Base-by-base conservation (phyloP, 2,888 invertebrate species). In the Caenorhabditis zanzibari region DNA sequence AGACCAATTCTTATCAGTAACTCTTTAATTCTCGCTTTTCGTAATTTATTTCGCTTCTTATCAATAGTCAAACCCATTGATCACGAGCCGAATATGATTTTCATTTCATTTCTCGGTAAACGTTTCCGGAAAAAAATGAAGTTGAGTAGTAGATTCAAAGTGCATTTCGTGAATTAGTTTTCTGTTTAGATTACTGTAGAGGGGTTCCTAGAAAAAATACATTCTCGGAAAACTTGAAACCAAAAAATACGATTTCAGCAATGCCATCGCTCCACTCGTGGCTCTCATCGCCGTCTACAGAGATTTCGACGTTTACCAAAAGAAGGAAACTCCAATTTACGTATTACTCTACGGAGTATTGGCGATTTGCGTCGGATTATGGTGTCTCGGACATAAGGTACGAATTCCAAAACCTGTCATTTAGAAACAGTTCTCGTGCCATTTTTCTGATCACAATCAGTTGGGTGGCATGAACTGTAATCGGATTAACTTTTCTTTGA, bases 251-350 rank as follows among this genome's bases (percentile, higher is more conserved):
- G 5, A 61, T 74, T 88, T 56, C 80, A 89, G 97, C 93, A 99
- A 99, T 93, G 97, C 98, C 2, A 98, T 99, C 91, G 98, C 98
- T 2, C 98, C 98, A 0, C 94, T 99, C 69, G 96, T 98, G 82
- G 97, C 96, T 0, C 94, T 99, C 6, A 97, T 96, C 95, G 94
- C 96, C 92, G 95, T 98, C 86, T 97, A 96, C 92, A 95, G 95
- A 2, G 96, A 96, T 91, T 96, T 96, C 26, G 84, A 85, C 54
- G 88, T 96, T 0, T 95, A 95, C 90, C 96, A 96, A 91, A 95
- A 95, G 87, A 95, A 96, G 0, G 74, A 81, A 95, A 97, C 97
- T 0, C 98, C 98, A 0, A 93, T 97, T 75, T 95, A 95, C 91
- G 96, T 98, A 89, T 94, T 98, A 72, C 94, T 98, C 74, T 98